Evolutionary conservation across 2,113 vertebrate genomes (phyloP).

Genomic region (Callipepla californica): DNA sequence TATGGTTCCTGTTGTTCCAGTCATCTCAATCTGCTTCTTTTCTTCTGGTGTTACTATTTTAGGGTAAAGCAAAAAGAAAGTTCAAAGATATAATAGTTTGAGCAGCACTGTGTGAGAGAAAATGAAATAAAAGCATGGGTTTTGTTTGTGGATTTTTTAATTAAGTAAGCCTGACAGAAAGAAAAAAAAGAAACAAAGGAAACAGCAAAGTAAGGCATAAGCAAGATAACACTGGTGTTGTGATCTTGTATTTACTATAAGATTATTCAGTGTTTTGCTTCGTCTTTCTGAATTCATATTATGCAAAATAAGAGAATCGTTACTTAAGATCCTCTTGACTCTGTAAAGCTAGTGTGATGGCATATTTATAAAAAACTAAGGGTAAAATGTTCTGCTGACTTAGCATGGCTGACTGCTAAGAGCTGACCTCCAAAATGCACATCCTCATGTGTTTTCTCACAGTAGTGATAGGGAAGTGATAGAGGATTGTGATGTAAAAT

Average conservation of each 20-base stretch:
- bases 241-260: not conserved
- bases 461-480: not conserved
- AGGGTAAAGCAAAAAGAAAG: not conserved
- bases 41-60: not conserved
- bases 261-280: not conserved
- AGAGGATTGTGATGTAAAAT: conserved; percentile 16
- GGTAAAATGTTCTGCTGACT: not conserved
- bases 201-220: not conserved
- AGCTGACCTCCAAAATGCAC: not conserved
- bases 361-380: not conserved
- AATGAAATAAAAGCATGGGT: not conserved
- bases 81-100: not conserved
- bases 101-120: not conserved
- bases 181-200: not conserved
- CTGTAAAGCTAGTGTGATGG: not conserved
- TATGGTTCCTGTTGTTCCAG: not conserved
- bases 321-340: not conserved
- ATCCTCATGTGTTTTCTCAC: not conserved
- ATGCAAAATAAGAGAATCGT: not conserved
- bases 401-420: not conserved
- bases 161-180: not conserved
- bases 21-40: not conserved
- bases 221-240: not conserved
- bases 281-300: not conserved
- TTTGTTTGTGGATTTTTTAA: not conserved